A percentile compares a stretch with the other conserved stretches of the same genome.
phyloP scores from a whole-genome alignment of 2,797 vertebrate genomes.

The Peromyscus attwateri region DNA sequence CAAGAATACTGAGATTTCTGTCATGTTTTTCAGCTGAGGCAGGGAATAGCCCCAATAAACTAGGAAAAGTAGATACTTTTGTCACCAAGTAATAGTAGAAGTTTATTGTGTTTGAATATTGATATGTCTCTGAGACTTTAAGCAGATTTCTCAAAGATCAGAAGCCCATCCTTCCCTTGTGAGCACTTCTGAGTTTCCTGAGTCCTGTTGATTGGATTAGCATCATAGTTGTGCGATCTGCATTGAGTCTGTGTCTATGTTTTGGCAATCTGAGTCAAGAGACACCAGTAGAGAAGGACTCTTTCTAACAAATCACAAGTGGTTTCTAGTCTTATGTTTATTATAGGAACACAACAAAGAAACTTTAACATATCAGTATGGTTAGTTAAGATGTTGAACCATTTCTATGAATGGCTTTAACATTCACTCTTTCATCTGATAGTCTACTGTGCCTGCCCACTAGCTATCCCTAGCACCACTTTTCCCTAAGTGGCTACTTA shows the following conservation, averaged over 20 bases:
- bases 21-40: not conserved
- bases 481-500: not conserved
- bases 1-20: not conserved
- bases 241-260: not conserved
- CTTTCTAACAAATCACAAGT: not conserved
- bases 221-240: not conserved
- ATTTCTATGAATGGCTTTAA: not conserved
- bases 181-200: not conserved
- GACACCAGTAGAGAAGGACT: not conserved
- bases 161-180: not conserved
- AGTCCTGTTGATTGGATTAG: not conserved
- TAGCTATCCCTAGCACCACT: not conserved
- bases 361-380: not conserved
- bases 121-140: not conserved
- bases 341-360: not conserved
- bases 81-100: not conserved
- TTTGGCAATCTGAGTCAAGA: not conserved
- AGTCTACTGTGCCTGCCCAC: not conserved
- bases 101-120: not conserved
- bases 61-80: not conserved
- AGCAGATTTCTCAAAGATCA: constrained; percentile 22
- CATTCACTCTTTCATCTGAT: not conserved
- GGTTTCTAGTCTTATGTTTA: not conserved
- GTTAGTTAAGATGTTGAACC: not conserved
- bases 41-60: not conserved